phyloP scores from a whole-genome alignment of 2,888 invertebrate species.

The Nomada fucata region DNA sequence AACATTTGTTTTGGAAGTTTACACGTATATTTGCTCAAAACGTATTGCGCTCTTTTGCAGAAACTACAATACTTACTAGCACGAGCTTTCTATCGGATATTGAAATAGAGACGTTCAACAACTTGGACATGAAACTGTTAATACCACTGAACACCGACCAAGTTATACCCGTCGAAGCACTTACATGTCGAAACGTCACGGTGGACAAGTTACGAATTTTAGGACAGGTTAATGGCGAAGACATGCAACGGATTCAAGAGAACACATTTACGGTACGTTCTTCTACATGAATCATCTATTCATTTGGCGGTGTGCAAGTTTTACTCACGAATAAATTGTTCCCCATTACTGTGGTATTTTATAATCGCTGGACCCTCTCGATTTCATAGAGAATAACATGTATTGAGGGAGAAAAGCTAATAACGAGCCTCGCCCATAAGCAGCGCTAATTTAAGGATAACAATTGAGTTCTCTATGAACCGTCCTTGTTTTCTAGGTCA shows the following conservation, averaged over 20 bases:
- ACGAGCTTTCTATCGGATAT: conserved; percentile 84
- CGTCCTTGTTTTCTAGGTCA: conserved; percentile 59
- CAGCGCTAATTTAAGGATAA: no score
- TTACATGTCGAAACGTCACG: conserved; percentile 82
- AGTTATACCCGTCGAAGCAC: conserved; percentile 77
- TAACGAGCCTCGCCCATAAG: no score
- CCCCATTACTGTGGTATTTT: no score
- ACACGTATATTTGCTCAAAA: background rate
- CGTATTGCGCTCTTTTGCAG: conserved; percentile 77
- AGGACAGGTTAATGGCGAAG: conserved; percentile 83
- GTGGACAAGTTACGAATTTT: conserved; percentile 66
- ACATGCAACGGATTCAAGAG: conserved; percentile 83
- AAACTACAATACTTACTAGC: conserved; percentile 82
- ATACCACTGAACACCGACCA: conserved; percentile 85
- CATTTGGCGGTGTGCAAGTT: no score
- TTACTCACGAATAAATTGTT: no score
- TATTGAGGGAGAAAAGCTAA: no score
- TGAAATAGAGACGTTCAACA: conserved; percentile 84
- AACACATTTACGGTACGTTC: conserved; percentile 86
- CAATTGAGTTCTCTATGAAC: background rate
- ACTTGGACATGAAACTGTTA: conserved; percentile 83
- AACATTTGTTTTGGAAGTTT: background rate
- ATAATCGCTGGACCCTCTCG: no score
- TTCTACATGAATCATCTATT: background rate
- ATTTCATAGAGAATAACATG: no score